Evolutionary conservation across 2,888 invertebrate genomes (phyloP), one percentile per base, ranked within the genome.

Genomic region (Proisotoma minuta): DNA sequence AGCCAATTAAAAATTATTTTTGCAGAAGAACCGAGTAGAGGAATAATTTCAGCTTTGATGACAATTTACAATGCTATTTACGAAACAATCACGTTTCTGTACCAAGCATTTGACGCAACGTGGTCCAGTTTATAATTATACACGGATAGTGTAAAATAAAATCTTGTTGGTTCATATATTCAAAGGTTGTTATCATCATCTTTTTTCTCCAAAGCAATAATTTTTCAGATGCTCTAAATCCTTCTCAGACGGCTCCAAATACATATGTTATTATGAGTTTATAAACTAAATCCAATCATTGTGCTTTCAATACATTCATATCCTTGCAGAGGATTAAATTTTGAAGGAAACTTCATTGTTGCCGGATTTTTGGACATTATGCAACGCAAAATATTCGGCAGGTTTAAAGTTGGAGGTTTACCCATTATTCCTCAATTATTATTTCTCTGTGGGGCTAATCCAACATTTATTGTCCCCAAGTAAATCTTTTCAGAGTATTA

Each of bases 401-500:
- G 8, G 34, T 34, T 34, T 34, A 15, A 10, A 34, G 8, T 10
- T 34, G 15, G 34, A 34, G 34, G n/a, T 10, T 27, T 26, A 27
- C 52, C 52, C 22, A 52, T 52, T 52, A 52, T 52, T 52, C 26
- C 26, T 26, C 52, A 52, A 52, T 52, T 34, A 34, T 34, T 34
- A 10, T 15, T 34, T n/a, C n/a, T n/a, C n/a, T n/a, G n/a, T 34
- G 34, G n/a, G 52, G 52, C 22, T 52, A 52, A 52, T 52, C 52
- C 52, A 52, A 52, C 24, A 18, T 52, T 52, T 15, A 34, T 34
- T 34, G 34, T 34, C 34, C 8, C 8, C 34, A 34, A 52, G n/a
- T 29, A 27, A 52, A 52, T 52, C 52, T 52, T 52, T 52, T 52
- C 27, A 52, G 28, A 27, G 24, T 29, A 52, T 52, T 52, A 52